Base-by-base conservation (phyloP, 1,140 invertebrate species). In the Tenebrio molitor region DNA sequence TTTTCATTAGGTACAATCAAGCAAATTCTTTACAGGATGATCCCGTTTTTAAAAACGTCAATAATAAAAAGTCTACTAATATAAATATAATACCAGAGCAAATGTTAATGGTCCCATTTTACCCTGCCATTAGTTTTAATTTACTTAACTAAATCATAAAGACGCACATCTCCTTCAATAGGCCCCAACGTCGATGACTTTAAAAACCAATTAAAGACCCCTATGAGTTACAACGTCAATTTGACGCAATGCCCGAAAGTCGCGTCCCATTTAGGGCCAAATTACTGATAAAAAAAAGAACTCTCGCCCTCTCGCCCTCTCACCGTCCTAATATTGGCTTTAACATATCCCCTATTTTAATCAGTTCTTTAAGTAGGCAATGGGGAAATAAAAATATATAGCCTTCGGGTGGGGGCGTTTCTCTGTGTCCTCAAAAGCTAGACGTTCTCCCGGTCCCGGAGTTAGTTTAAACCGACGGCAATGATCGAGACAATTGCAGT, bases 351-450 rank as follows among this genome's bases (percentile, higher is more conserved):
- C 80, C 79, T 76, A 80, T 80, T 81, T 82, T 82, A 82, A 82
- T 82, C 81, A 82, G 80, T 78, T 76, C 76, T 78, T 81, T 81
- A 81, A 82, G 81, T 82, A 81, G 79, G 78, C 81, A 80, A 82
- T 76, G 77, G 81, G 81, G 81, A 82, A 82, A 82, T 82, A 82
- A 82, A 81, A 82, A 82, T 82, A 82, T 82, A 81, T 82, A 73
- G 78, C 80, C 72, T 50, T 10, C 46, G 72, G 79, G 77, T 68
- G 67, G 72, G 46, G 69, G 63, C 62, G 72, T 74, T 72, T 50
- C 66, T 14, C 14, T 39, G 21, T 68, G 41, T 50, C 34, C 23
- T 46, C 33, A 36, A 72, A 53, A 17, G 23, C 33, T 62, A 71
- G 25, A 62, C 29, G 42, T 36, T 69, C 66, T 72, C 42, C 16